Evolutionary conservation across 1,140 invertebrate species (phyloP).

Genomic region (Polypedilum pembai): DNA sequence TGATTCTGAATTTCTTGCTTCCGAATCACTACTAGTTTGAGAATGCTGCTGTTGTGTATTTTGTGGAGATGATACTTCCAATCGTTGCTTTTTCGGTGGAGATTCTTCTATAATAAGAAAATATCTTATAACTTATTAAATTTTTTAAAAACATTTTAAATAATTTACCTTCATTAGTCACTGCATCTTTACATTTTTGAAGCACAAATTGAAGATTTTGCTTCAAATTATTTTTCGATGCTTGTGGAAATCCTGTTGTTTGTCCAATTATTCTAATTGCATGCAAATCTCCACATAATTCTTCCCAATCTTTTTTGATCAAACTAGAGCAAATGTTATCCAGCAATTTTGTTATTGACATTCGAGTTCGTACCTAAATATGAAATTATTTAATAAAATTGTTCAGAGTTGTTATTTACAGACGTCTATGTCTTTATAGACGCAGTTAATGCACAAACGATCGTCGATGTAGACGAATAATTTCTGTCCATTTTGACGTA

Average conservation of each 20-base stretch:
- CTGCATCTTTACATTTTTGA: slow-evolving; percentile 22
- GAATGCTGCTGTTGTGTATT: background rate
- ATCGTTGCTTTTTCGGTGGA: slow-evolving; percentile 22
- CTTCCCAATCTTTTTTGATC: slow-evolving; percentile 42
- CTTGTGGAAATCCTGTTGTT: slow-evolving; percentile 30
- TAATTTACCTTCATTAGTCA: slow-evolving; percentile 13
- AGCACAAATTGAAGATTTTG: background rate
- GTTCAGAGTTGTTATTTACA: too few relatives aligned
- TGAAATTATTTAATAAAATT: too few relatives aligned
- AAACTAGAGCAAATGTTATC: slow-evolving; percentile 42
- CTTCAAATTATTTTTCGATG: slow-evolving; percentile 5
- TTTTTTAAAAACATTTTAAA: too few relatives aligned
- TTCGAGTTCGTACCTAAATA: slow-evolving; percentile 34
- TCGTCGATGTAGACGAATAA: too few relatives aligned
- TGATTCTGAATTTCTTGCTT: background rate
- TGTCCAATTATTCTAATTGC: slow-evolving; percentile 42
- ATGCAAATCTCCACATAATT: slow-evolving; percentile 43
- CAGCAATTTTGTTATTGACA: slow-evolving; percentile 41
- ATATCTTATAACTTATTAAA: too few relatives aligned
- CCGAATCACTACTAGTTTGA: background rate
- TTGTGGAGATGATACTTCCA: background rate
- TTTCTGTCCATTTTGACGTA: too few relatives aligned
- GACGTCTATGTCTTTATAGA: too few relatives aligned
- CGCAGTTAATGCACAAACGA: too few relatives aligned
- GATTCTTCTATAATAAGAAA: slow-evolving; percentile 1